These are phyloP conservation scores for Coracias cyanogaster DNA, from an alignment of 2,797 vertebrate genomes.

Conservation along the genomic window DNA sequence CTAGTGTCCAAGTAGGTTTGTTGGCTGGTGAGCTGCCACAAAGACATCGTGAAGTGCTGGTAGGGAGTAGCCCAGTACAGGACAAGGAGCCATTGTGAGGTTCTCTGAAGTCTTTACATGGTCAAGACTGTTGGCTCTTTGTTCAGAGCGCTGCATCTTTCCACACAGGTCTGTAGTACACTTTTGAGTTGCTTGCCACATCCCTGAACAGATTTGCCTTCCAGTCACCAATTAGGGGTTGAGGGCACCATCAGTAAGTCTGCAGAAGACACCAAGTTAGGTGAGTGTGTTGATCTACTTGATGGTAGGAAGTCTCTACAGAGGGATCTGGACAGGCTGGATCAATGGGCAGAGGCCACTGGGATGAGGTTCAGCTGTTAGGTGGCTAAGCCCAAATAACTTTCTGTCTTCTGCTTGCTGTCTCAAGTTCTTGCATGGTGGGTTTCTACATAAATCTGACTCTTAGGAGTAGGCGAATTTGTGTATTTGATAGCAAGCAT, in stretches of 20 bases:
- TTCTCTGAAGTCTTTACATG: background rate
- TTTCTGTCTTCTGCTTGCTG: background rate
- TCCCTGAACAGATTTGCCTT: background rate
- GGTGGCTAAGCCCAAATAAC: background rate
- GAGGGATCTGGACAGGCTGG: too few relatives aligned
- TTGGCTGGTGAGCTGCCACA: background rate
- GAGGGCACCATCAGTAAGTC: too few relatives aligned
- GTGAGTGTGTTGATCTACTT: too few relatives aligned
- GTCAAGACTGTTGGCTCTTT: background rate
- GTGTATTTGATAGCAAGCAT: background rate
- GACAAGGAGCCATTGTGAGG: background rate
- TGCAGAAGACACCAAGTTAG: too few relatives aligned
- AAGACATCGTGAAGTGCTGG: background rate
- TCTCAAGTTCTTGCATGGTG: background rate
- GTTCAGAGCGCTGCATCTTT: background rate
- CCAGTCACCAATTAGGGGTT: background rate
- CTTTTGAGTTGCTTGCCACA: background rate
- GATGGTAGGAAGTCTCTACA: too few relatives aligned
- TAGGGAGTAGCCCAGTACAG: background rate
- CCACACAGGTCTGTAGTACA: rapidly evolving
- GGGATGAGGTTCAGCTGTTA: background rate
- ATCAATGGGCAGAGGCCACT: too few relatives aligned
- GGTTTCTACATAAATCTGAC: background rate
- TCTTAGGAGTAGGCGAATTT: background rate
- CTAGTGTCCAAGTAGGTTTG: background rate